Percentiles rank a stretch among this genome's conserved stretches.
Conservation (phyloP, 2,797 vertebrate genomes). For the Pitangus sulphuratus region DNA sequence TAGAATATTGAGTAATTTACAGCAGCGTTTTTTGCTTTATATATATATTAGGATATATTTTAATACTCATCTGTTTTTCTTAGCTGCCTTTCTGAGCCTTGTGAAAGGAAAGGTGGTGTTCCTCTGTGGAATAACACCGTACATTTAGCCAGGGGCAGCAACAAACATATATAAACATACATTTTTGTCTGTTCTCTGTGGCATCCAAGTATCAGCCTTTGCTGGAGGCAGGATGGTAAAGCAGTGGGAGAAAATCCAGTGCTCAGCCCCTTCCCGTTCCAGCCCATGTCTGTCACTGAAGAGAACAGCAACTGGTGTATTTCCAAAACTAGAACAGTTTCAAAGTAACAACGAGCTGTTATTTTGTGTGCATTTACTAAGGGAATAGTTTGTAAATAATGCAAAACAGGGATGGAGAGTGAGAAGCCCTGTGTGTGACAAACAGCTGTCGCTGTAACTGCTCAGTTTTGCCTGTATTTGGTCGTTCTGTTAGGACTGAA, state of each 20-base stretch:
- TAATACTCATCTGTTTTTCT: conserved; percentile 55
- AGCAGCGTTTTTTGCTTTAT: conserved; percentile 9
- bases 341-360: not conserved
- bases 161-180: not conserved
- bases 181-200: not conserved
- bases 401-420: not conserved
- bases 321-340: not conserved
- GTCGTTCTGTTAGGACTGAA: not conserved
- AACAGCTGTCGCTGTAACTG: conserved; percentile 11
- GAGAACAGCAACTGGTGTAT: not conserved
- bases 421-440: not conserved
- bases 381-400: not conserved
- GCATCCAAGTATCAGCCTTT: not conserved
- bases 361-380: not conserved
- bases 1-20: not conserved
- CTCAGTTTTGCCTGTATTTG: not conserved
- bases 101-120: not conserved
- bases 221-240: not conserved
- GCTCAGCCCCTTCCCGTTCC: not conserved
- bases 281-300: not conserved
- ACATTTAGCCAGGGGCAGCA: not conserved
- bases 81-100: conserved; percentile 28
- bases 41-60: not conserved
- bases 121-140: not conserved
- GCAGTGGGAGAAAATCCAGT: not conserved